These are phyloP conservation scores for Elephantulus edwardii DNA, from an alignment of 2,113 vertebrate genomes.

Conservation along the genomic window DNA sequence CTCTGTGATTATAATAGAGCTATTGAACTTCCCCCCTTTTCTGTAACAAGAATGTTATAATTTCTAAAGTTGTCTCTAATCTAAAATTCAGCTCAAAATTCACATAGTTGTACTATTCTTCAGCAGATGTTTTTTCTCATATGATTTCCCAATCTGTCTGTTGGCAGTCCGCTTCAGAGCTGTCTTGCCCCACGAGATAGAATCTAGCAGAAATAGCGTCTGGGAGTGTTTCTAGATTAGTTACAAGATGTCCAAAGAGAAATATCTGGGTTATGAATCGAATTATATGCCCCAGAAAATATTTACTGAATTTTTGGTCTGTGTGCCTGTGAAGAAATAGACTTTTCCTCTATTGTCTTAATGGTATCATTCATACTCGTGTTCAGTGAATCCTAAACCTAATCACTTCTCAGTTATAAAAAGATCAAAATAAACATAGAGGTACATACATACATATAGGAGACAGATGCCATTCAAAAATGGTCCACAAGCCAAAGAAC, in stretches of 20 bases:
- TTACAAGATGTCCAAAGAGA: conserved; percentile 19
- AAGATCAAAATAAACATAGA: background rate
- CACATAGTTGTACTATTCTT: background rate
- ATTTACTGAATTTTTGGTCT: background rate
- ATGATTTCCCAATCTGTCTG: conserved; percentile 59
- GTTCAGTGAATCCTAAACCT: background rate
- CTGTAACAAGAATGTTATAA: too few relatives aligned
- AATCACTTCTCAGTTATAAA: background rate
- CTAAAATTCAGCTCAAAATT: conserved; percentile 15
- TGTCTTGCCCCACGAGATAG: conserved; percentile 5
- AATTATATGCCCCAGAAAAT: background rate
- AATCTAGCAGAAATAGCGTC: conserved; percentile 62
- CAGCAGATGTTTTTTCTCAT: conserved; percentile 52
- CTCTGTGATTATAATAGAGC: background rate
- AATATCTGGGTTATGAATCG: background rate
- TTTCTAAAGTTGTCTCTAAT: conserved; percentile 11
- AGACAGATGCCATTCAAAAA: background rate
- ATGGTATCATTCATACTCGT: background rate
- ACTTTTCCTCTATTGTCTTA: background rate
- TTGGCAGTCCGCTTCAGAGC: conserved; percentile 41
- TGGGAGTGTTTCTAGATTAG: conserved; percentile 20
- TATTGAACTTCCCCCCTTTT: background rate
- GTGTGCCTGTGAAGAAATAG: background rate
- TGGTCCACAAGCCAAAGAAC: background rate
- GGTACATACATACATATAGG: background rate